phyloP scores from a whole-genome alignment of 1,140 invertebrate species.

The Drosophila aff. region DNA sequence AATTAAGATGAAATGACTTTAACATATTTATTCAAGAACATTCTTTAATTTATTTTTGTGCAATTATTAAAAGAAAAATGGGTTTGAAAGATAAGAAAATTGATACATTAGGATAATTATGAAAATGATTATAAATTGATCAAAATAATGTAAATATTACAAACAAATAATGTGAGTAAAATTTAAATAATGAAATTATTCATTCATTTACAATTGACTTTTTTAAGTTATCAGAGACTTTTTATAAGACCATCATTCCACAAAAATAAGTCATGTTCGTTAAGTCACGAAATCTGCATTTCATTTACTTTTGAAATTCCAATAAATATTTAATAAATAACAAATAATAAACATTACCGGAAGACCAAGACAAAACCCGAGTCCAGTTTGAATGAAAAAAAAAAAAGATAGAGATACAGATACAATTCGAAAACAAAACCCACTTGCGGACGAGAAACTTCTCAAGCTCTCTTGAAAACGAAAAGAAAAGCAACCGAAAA shows the following conservation, averaged over 20 bases:
- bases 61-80: too few species aligned
- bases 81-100: too few species aligned
- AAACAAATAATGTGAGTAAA: too few species aligned
- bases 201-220: too few species aligned
- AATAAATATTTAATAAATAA: not conserved
- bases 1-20: not conserved
- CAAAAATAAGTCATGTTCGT: not conserved
- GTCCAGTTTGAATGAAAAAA: slow-evolving; percentile 7
- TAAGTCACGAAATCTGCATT: too few species aligned
- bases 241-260: not conserved
- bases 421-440: slow-evolving; percentile 27
- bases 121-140: not conserved
- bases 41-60: too few species aligned
- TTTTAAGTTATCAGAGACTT: too few species aligned
- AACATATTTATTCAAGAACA: too few species aligned
- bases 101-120: not conserved
- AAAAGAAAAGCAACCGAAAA: slow-evolving; percentile 25
- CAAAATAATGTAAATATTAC: too few species aligned
- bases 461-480: slow-evolving; percentile 13
- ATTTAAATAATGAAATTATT: too few species aligned
- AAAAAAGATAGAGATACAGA: slow-evolving; percentile 1
- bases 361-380: not conserved
- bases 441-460: slow-evolving; percentile 24
- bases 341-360: not conserved
- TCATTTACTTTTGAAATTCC: not conserved